Evolutionary conservation across 2,888 invertebrate species (phyloP), one percentile per base, ranked within the genome.

Genomic region (Chymomyza caudatula): DNA sequence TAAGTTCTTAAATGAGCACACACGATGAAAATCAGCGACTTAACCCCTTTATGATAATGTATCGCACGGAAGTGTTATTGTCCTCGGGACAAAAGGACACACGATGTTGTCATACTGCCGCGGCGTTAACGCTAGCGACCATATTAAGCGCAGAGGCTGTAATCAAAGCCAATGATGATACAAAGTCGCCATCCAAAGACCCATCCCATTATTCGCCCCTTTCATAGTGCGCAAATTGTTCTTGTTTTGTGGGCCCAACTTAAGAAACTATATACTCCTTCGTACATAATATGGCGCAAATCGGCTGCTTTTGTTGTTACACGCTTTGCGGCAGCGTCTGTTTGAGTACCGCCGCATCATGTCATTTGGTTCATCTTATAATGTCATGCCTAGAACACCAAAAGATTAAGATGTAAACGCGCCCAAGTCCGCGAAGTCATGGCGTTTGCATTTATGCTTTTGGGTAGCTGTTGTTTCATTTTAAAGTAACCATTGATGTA

Each of bases 1-100:
- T 63, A 76, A 82, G 78, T 84, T 79, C 80, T 78, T 75, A 87
- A 87, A 86, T 85, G 86, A 86, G 81, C 85, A 83, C 74, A 76
- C 77, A 76, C 77, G 77, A 86, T 80, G 86, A 85, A 82, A 84
- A 77, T 85, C 81, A 85, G 87, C 80, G 87, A 74, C 85, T 87
- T 87, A 87, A 86, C 87, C 87, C 87, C 88, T 88, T 87, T 87
- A 88, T 85, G 87, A 78, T 88, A 86, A 86, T 87, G 84, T 83
- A 78, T 70, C 74, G 81, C 84, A 85, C 85, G 76, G 78, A 81
- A 84, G 78, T 79, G 87, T 86, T 85, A 88, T 87, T 87, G 87
- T 88, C 87, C 87, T 83, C 78, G 65, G 80, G 85, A 86, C 80
- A 87, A 87, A 87, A 77, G 88, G 86, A 85, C 76, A 75, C 78